Base-by-base conservation (phyloP, 2,113 vertebrate genomes). In the Euleptes europaea region DNA sequence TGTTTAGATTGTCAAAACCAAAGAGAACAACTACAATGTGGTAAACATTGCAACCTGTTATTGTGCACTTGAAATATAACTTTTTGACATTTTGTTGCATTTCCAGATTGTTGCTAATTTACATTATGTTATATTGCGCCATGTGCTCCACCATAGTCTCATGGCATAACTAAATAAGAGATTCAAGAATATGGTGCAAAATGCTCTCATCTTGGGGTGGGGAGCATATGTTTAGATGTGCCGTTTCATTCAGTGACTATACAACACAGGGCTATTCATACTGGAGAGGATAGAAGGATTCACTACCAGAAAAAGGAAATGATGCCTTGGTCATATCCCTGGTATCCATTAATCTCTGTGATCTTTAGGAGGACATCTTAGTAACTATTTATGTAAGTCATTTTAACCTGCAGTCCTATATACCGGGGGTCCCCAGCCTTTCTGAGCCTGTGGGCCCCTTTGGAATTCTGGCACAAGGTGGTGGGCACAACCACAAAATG, bases 31-130 rank as follows among this genome's bases (percentile, higher is more conserved):
- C n/a, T 51, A 83, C 23, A 60, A 54, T 67, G 44, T 47, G 79
- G 3, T 51, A 92, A 87, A 38, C 1, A 71, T 1, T 79, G 6
- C 49, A 89, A 81, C 51, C 28, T 88, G 15, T 70, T 86, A 33
- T 31, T 0, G 0, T 70, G 23, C 44, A 40, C 21, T 72, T 1
- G 0, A 86, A 85, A 90, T 87, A 80, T 60, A 88, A 66, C 42
- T 89, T 87, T 70, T 84, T 65, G 8, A 76, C 31, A 23, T 21
- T 89, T 87, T 89, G 65, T 60, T 78, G 54, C 60, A 23, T 86
- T 92, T 94, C 77, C 76, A 91, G 80, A 86, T 71, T 78, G 28
- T 9, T 88, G 12, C 80, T 78, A 72, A 38, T 4, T 76, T 90
- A 78, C 86, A 72, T n/a, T 78, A 38, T 75, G 38, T 35, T 69